Evolutionary conservation across 92 coral and sea anemone genomes (phyloP).

Genomic region (Porites lobata): DNA sequence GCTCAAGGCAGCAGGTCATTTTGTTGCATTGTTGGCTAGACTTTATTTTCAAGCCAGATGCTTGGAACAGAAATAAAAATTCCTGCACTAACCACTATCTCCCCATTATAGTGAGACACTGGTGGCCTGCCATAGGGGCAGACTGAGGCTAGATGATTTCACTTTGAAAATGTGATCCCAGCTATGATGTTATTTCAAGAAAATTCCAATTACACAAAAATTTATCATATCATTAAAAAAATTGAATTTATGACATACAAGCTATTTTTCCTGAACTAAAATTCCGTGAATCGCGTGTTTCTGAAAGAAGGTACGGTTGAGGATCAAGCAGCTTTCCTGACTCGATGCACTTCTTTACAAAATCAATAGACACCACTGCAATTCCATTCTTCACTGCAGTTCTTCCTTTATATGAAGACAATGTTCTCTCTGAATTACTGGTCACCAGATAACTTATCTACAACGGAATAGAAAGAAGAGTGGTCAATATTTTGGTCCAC

Average conservation of each 20-base stretch:
- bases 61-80: too few relatives aligned
- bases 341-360: conserved; percentile 71
- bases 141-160: too few relatives aligned
- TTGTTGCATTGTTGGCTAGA: too few relatives aligned
- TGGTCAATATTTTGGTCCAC: too few relatives aligned
- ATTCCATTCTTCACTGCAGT: conserved; percentile 83
- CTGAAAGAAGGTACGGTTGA: conserved; percentile 48
- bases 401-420: conserved; percentile 89
- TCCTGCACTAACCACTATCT: too few relatives aligned
- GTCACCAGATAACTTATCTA: conserved; percentile 89
- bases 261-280: conserved; percentile 82
- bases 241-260: background rate
- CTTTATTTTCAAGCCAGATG: too few relatives aligned
- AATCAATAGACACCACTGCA: conserved; percentile 83
- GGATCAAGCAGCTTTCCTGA: conserved; percentile 72
- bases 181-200: too few relatives aligned
- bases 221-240: background rate
- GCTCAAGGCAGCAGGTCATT: too few relatives aligned
- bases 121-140: too few relatives aligned
- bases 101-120: too few relatives aligned
- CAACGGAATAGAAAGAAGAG: background rate
- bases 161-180: too few relatives aligned
- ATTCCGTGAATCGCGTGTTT: conserved; percentile 56
- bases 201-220: too few relatives aligned
- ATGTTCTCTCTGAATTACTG: conserved; percentile 67